Percentiles rank a stretch among this genome's conserved stretches.
These are phyloP conservation scores for Andrena cerasifolii DNA, from an alignment of 1,140 invertebrate species.

Conservation along the genomic window DNA sequence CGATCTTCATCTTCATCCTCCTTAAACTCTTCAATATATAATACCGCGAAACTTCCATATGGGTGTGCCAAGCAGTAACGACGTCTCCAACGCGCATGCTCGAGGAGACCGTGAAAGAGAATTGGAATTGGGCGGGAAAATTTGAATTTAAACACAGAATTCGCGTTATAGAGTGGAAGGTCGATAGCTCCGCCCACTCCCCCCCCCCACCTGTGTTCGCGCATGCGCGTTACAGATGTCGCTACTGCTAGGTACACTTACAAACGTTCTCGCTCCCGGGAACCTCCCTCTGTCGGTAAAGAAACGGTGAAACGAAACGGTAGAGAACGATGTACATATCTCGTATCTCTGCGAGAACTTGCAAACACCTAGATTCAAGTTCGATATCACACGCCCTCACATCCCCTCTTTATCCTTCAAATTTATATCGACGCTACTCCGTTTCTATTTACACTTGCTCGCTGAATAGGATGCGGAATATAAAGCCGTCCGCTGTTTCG, in stretches of 20 bases:
- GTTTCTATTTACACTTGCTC: constrained; percentile 77
- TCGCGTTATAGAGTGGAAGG: too few species aligned
- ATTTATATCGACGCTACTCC: constrained; percentile 74
- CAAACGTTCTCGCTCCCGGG: too few species aligned
- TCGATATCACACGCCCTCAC: constrained; percentile 70
- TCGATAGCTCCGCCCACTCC: too few species aligned
- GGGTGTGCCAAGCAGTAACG: too few species aligned
- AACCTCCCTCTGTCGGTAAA: neutral
- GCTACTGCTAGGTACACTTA: too few species aligned
- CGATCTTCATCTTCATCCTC: neutral
- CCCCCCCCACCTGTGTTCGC: too few species aligned
- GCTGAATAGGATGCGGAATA: constrained; percentile 73
- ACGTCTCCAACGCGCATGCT: too few species aligned
- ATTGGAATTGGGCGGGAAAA: too few species aligned
- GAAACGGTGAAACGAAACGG: constrained; percentile 59
- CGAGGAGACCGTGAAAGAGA: too few species aligned
- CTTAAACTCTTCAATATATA: neutral
- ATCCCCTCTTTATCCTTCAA: constrained; percentile 63
- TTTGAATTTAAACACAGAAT: too few species aligned
- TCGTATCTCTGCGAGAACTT: constrained; percentile 44
- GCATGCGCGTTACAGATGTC: too few species aligned
- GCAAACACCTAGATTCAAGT: constrained; percentile 66
- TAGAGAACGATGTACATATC: constrained; percentile 59
- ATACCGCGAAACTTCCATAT: neutral
- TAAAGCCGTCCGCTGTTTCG: constrained; percentile 72